Base-by-base conservation (phyloP, 2,888 invertebrate species). In the Lasius platythorax region DNA sequence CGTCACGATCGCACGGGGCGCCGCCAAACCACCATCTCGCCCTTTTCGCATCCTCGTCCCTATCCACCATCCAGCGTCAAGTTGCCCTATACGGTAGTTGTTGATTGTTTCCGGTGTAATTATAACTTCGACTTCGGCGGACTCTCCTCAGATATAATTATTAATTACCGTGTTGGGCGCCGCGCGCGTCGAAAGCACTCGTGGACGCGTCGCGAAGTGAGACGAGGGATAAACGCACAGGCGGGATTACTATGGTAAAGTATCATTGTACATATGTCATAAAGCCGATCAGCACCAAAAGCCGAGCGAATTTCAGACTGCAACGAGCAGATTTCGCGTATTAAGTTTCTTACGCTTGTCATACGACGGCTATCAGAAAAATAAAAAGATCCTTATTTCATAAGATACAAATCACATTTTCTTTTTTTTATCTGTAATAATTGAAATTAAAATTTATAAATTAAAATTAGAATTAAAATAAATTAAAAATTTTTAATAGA, bases 21-120 rank as follows among this genome's bases (percentile, higher is more conserved):
- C 73, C 67, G 30, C 40, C 61, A 37, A 84, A 66, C 84, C 66
- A 58, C 58, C 82, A 56, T 61, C 72, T 79, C 61, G 72, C 72
- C 79, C 79, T 72, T 79, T 79, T 72, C 72, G 33, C 78, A 30
- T 43, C 78, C 46, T 37, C 3, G 30, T 70, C n/a, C 15, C 68
- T 58, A 83, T 18, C 79, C 70, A 33, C 30, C 68, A 78, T 78
- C 43, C 63, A 37, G 61, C 75, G 81, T 76, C 83, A 83, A 84
- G 87, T 85, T 87, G 73, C 87, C 81, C 46, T 73, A 82, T 75
- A 83, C 86, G 87, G 86, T 90, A 91, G 91, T 93, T 92, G 94
- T 94, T 93, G 93, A 94, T 94, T 94, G 94, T 94, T 94, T 92
- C 83, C 90, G 86, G 92, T 90, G 93, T 93, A 94, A 94, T 94